Conservation (phyloP, 2,113 vertebrate species). For the Neodon shergylaensis region DNA sequence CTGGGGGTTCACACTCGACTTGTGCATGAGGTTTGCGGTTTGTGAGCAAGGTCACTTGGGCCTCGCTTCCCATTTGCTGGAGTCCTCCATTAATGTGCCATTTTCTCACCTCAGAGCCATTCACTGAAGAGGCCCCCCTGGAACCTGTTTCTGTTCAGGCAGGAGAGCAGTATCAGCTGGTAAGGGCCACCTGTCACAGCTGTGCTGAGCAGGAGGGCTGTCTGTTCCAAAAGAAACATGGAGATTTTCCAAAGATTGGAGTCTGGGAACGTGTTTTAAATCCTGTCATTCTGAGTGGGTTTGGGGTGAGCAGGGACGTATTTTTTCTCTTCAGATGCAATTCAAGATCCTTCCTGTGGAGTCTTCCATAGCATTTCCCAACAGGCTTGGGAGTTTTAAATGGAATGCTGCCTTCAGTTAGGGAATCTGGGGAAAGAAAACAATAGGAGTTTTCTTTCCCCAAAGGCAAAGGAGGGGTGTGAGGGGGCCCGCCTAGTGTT, state of each 20-base stretch:
- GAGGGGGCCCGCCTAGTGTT: background rate
- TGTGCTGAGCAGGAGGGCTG: background rate
- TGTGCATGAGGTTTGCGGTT: background rate
- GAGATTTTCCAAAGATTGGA: background rate
- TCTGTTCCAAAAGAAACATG: background rate
- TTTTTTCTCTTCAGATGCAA: conserved; percentile 53
- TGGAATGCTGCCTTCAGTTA: conserved; percentile 3
- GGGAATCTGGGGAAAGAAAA: background rate
- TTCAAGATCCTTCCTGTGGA: background rate
- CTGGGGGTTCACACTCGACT: background rate
- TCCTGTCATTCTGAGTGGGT: background rate
- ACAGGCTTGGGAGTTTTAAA: background rate
- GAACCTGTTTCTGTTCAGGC: background rate
- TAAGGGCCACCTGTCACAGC: background rate
- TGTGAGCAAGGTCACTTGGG: background rate
- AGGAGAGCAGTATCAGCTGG: background rate
- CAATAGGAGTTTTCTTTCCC: background rate
- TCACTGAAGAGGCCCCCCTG: background rate
- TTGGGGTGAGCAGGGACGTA: background rate
- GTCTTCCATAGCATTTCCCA: background rate
- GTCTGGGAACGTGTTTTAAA: conserved; percentile 64
- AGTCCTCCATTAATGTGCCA: background rate
- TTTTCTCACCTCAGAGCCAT: background rate
- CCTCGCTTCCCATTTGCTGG: background rate
- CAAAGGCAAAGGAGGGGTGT: background rate